Evolutionary conservation across 2,888 invertebrate species (phyloP).

Genomic region (Leptinotarsa rubiginosa): DNA sequence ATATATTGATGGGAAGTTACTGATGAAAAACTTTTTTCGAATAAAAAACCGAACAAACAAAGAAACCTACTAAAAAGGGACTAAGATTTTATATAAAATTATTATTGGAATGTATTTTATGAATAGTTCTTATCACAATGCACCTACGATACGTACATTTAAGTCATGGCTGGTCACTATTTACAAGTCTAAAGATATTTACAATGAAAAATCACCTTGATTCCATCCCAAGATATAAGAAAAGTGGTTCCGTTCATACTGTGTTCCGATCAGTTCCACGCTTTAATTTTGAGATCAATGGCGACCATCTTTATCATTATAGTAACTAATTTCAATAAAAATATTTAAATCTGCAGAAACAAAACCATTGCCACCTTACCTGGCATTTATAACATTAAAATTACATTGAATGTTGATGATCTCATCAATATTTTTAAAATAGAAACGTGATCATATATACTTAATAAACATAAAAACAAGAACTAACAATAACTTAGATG

Average conservation of each 20-base stretch:
- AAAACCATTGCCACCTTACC: slow-evolving; percentile 57
- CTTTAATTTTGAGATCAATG: slow-evolving; percentile 64
- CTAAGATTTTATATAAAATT: slow-evolving; percentile 49
- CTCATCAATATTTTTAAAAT: slow-evolving; percentile 62
- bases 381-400: slow-evolving; percentile 41
- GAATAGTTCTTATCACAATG: slow-evolving; percentile 58
- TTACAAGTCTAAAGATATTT: slow-evolving; percentile 61
- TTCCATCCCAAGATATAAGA: slow-evolving; percentile 53
- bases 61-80: slow-evolving; percentile 27
- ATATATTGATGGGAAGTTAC: background rate
- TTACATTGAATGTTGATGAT: slow-evolving; percentile 60
- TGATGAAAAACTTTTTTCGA: background rate
- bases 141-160: slow-evolving; percentile 54
- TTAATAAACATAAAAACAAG: slow-evolving; percentile 57
- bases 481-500: slow-evolving; percentile 62
- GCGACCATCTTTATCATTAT: slow-evolving; percentile 53
- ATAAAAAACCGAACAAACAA: background rate
- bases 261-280: slow-evolving; percentile 57
- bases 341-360: slow-evolving; percentile 53
- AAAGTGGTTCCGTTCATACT: slow-evolving; percentile 53
- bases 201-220: slow-evolving; percentile 54
- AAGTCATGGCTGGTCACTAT: slow-evolving; percentile 63
- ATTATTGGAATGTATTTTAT: slow-evolving; percentile 47
- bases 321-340: slow-evolving; percentile 44
- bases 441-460: slow-evolving; percentile 56